Percentiles rank a stretch among this genome's conserved stretches.
These are phyloP conservation scores for Saguinus midas DNA, from an alignment of 2,113 vertebrate genomes.

Conservation along the genomic window DNA sequence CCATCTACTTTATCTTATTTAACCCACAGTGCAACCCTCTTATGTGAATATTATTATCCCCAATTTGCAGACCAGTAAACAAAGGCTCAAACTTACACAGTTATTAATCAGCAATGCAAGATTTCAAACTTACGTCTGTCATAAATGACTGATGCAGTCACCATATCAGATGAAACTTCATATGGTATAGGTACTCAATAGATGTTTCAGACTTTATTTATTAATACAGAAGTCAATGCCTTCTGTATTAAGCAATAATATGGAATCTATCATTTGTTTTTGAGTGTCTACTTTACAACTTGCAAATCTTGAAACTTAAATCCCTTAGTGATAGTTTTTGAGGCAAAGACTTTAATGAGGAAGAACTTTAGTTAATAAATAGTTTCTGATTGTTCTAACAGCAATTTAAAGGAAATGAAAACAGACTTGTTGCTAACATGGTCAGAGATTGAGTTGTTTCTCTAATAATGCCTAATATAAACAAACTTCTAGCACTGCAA, in stretches of 20 bases:
- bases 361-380: neutral
- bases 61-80: neutral
- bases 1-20: neutral
- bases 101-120: neutral
- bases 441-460: conserved; percentile 8
- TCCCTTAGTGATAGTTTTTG: neutral
- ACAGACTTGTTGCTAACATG: neutral
- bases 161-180: neutral
- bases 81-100: neutral
- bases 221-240: neutral
- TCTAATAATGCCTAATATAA: neutral
- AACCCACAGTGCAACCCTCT: neutral
- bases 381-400: neutral
- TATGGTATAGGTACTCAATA: neutral
- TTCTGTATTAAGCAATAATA: neutral
- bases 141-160: neutral
- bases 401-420: neutral
- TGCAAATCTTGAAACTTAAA: neutral
- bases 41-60: neutral
- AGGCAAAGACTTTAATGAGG: neutral
- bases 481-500: neutral
- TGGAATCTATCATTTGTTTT: neutral
- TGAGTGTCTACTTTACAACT: neutral
- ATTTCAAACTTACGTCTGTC: neutral
- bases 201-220: neutral